Conservation (phyloP, 2,113 vertebrate species). For the Pyrgilauda ruficollis region DNA sequence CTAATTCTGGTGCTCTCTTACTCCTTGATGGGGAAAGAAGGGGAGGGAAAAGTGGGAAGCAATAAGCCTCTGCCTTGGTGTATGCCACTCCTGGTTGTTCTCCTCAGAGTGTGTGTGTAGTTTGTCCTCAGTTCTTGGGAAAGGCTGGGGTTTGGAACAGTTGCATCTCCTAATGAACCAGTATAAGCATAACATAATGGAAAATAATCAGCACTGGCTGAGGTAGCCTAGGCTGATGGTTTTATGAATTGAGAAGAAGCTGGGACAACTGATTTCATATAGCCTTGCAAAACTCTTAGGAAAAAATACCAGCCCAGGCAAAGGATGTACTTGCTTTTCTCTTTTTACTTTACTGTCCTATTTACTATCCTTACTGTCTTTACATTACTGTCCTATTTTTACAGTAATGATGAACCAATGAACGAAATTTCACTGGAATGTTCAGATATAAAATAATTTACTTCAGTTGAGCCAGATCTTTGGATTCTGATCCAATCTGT, state of each 20-base stretch:
- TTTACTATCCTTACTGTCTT: too few relatives aligned
- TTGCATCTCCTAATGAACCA: not conserved
- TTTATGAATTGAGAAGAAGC: not conserved
- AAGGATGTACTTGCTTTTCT: not conserved
- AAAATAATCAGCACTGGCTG: conserved; percentile 6
- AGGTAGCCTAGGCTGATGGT: not conserved
- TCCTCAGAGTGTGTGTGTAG: not conserved
- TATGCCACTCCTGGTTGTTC: not conserved
- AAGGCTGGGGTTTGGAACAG: conserved; percentile 6
- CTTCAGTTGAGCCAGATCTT: not conserved
- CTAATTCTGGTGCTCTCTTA: not conserved
- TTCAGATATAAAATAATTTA: not conserved
- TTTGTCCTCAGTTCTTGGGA: not conserved
- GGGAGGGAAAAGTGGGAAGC: not conserved
- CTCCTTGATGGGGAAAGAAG: not conserved
- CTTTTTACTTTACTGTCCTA: not conserved
- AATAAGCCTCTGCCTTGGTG: not conserved
- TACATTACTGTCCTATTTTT: not conserved
- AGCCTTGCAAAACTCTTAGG: not conserved
- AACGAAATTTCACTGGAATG: not conserved
- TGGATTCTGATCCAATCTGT: not conserved
- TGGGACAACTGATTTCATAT: not conserved
- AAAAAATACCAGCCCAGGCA: not conserved
- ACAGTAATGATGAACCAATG: not conserved
- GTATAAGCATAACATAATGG: conserved; percentile 7